A percentile compares a stretch with the other conserved stretches of the same genome.
These are phyloP conservation scores for Pammene fasciana DNA, from an alignment of 2,888 invertebrate species.

Conservation along the genomic window DNA sequence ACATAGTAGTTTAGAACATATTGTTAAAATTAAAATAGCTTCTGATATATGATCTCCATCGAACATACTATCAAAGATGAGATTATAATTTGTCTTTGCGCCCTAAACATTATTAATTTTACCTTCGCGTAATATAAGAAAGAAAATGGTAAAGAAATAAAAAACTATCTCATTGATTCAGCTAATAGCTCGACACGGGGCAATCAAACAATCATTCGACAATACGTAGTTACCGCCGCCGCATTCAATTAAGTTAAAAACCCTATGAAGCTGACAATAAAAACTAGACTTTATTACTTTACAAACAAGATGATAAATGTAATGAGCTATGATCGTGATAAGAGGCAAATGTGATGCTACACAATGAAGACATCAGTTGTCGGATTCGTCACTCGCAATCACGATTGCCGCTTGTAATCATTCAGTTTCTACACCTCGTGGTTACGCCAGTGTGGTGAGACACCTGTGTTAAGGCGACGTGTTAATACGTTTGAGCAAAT, in stretches of 20 bases:
- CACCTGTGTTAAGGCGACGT: constrained; percentile 43
- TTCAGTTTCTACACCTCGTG: constrained; percentile 61
- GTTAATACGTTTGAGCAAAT: not conserved
- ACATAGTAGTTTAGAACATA: not conserved
- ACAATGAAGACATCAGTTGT: constrained; percentile 55
- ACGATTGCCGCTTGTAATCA: constrained; percentile 54
- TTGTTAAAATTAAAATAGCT: too few species aligned
- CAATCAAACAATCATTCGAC: constrained; percentile 35
- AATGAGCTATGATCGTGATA: constrained; percentile 44
- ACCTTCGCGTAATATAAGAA: not conserved
- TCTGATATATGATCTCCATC: too few species aligned
- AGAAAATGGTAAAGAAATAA: constrained; percentile 6
- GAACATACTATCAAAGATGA: too few species aligned
- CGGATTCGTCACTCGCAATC: constrained; percentile 38
- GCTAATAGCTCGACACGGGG: constrained; percentile 31
- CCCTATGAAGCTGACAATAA: constrained; percentile 23
- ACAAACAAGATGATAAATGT: constrained; percentile 20
- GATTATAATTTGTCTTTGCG: too few species aligned
- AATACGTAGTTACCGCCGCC: constrained; percentile 18
- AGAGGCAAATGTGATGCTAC: constrained; percentile 40
- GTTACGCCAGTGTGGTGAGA: constrained; percentile 50
- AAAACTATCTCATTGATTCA: constrained; percentile 23
- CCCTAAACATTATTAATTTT: not conserved
- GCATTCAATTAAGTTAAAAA: constrained; percentile 2
- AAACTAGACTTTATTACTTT: constrained; percentile 21